Base-by-base conservation (phyloP, 2,888 invertebrate genomes). In the Ophonus ardosiacus region DNA sequence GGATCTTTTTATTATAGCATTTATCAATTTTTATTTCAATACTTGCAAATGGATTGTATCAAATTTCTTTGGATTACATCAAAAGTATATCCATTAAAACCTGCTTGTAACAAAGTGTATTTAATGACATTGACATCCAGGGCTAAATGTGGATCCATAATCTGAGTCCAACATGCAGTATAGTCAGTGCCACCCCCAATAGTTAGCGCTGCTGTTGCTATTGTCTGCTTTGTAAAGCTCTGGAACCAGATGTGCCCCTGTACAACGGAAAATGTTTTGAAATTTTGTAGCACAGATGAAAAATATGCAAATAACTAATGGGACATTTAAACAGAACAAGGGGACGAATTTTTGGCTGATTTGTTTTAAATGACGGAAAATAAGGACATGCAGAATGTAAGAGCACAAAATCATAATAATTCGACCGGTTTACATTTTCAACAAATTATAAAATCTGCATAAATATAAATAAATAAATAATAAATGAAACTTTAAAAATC, bases 261-360 rank as follows among this genome's bases (percentile, higher is more conserved):
- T n/a, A n/a, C n/a, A n/a, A n/a, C n/a, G n/a, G n/a, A n/a, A n/a
- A n/a, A n/a, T 68, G 17, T 31, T 63, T 31, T 40, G 68, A 68
- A 68, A 68, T 68, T 68, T 24, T 63, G 63, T 6, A 63, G 24
- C 38, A 31, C 24, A 68, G 68, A 68, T 68, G 68, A 68, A 68
- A 68, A 68, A 68, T 68, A 68, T 68, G 68, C 68, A 68, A 68
- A 68, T 68, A 68, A 68, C 31, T 63, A 68, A 68, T 68, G 68
- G 40, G 31, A 15, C 40, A 68, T 68, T 68, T 31, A 68, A 68
- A 38, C 68, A 68, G 13, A 21, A 63, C 21, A 63, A 63, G 13
- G 8, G 21, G 13, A 5, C 24, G 7, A 7, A 24, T 2, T 15
- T 40, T 59, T 15, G 0, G 59, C 15, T 68, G 68, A 68, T 68